Conservation (phyloP, 1,140 invertebrate genomes). For the Micrasema minimum region DNA sequence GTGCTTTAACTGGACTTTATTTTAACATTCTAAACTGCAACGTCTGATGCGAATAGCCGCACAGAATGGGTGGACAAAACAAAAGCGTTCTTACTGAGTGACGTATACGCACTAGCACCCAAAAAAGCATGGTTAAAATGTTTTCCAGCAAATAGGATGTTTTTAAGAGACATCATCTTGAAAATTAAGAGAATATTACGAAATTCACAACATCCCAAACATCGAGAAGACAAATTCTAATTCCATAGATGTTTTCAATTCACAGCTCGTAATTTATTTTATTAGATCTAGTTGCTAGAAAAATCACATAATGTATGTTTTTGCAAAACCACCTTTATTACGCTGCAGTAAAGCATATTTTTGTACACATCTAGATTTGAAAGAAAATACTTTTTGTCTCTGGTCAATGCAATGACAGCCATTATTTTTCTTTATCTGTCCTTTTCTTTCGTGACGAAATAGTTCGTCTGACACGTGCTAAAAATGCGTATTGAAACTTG, state of each 20-base stretch:
- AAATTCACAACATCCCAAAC: not conserved
- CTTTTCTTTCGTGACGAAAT: not conserved
- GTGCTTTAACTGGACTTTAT: too few species aligned
- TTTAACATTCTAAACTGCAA: slow-evolving; percentile 42
- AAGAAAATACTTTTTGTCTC: too few species aligned
- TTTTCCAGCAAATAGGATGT: slow-evolving; percentile 24
- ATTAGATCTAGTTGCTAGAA: too few species aligned
- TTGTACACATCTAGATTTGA: too few species aligned
- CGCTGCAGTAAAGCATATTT: too few species aligned
- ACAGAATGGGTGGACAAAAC: slow-evolving; percentile 15
- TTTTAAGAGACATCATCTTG: slow-evolving; percentile 29
- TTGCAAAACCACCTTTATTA: too few species aligned
- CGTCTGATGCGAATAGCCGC: slow-evolving; percentile 39
- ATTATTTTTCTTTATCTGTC: slow-evolving; percentile 11
- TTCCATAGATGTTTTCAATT: too few species aligned
- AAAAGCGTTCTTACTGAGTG: slow-evolving; percentile 15
- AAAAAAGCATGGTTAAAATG: slow-evolving; percentile 4
- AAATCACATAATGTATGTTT: too few species aligned
- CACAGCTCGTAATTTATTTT: too few species aligned
- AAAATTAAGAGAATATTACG: slow-evolving; percentile 6
- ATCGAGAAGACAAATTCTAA: not conserved
- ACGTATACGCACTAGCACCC: slow-evolving; percentile 1
- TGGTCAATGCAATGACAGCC: not conserved
- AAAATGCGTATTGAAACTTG: slow-evolving; percentile 89
- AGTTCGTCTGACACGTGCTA: slow-evolving; percentile 22